phyloP scores from a whole-genome alignment of 2,797 vertebrate species.

The Sebastes trivittatus region DNA sequence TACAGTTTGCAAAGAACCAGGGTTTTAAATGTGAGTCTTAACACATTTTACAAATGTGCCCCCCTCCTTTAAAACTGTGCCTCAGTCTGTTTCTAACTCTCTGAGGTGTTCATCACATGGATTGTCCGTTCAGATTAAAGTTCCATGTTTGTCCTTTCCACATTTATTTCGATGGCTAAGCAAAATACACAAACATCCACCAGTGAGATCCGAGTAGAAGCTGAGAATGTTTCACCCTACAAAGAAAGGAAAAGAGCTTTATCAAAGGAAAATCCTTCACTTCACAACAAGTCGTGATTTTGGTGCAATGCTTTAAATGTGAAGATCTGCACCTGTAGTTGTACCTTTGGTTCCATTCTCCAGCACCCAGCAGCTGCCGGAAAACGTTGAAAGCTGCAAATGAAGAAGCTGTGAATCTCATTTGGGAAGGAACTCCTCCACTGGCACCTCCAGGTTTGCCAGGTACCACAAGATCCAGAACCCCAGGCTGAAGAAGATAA shows the following conservation, averaged over 20 bases:
- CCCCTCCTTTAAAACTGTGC: neutral
- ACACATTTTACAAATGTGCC: neutral
- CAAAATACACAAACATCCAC: neutral
- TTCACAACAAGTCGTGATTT: neutral
- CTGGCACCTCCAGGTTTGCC: slow-evolving; percentile 79
- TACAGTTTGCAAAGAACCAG: neutral
- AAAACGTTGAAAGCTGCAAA: neutral
- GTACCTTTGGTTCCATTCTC: neutral
- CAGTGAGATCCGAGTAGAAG: neutral
- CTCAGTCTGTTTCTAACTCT: neutral
- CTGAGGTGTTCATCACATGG: neutral
- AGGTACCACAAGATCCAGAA: slow-evolving; percentile 88
- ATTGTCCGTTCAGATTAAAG: neutral
- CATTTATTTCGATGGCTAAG: neutral
- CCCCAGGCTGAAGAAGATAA: slow-evolving; percentile 83
- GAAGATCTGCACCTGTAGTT: neutral
- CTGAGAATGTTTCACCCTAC: neutral
- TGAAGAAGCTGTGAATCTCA: slow-evolving; percentile 5
- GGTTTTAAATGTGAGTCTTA: neutral
- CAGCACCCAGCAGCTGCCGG: neutral
- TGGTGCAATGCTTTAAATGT: neutral
- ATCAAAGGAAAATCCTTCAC: neutral
- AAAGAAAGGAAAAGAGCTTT: neutral
- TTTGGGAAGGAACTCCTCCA: slow-evolving; percentile 50
- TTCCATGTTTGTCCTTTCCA: neutral